Evolutionary conservation across 1,140 invertebrate species (phyloP), one percentile per base, ranked within the genome.

Genomic region (Temnothorax longispinosus): DNA sequence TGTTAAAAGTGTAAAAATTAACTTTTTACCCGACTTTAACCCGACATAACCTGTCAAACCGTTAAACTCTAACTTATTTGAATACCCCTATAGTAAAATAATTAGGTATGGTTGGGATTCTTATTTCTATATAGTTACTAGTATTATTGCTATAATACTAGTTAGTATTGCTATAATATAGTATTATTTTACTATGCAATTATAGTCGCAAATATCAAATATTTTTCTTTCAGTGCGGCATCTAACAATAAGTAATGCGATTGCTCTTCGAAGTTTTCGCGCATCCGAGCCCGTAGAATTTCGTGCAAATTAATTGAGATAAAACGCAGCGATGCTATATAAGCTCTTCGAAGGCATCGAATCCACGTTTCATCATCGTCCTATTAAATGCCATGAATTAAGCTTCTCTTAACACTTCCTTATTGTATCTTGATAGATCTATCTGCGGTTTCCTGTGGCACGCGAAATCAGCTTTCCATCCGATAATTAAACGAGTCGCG

Each of bases 241-340:
- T 21, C 13, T 41, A 41, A 41, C 38, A 27, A 27, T 41, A 11
- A n/a, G 35, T 38, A 44, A 67, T 21, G n/a, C n/a, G 10, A 64
- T 32, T 47, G 44, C n/a, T 52, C 4, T 47, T 64, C 27, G 2
- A 77, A 78, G 27, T 52, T 47, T 50, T 18, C 6, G 15, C 27
- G 8, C 15, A 18, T 44, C 18, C 35, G 1, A 64, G 2, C 32
- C 15, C n/a, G 8, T 38, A 32, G 10, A 56, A 4, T 71, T 71
- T 32, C 15, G 13, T n/a, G 15, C 5, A 8, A 74, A 82, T 74
- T 60, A 72, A 58, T 81, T 71, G 47, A 74, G 27, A 74, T 44
- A 56, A 58, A 74, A 32, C 10, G 21, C 6, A 72, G 0, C 35
- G 52, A 54, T 35, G 27, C 27, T 27, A 27, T 10, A 2, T 32